A percentile compares a stretch with the other conserved stretches of the same genome.
Evolutionary conservation across 2,797 vertebrate genomes (phyloP).

Genomic region (Hoplostethus atlanticus): DNA sequence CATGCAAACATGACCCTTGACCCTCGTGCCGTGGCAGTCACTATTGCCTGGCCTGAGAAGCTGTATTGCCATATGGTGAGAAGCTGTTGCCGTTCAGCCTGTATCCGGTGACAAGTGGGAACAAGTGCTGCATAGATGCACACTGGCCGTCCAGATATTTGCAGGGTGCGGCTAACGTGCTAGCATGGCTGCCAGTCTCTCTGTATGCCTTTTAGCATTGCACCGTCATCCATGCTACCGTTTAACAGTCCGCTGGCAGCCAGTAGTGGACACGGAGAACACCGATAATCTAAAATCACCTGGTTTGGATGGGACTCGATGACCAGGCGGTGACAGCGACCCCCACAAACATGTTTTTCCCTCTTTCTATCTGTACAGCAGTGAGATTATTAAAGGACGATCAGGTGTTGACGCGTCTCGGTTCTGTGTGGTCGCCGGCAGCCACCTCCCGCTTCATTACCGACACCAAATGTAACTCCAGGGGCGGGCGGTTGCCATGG

Average conservation of each 20-base stretch:
- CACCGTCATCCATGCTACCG: too few species aligned
- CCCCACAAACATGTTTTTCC: slow-evolving; percentile 24
- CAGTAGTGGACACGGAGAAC: slow-evolving; percentile 6
- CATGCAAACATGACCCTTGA: slow-evolving; percentile 10
- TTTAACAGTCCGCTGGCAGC: background rate
- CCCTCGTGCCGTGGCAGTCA: slow-evolving; percentile 15
- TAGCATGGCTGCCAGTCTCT: background rate
- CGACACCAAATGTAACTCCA: slow-evolving; percentile 23
- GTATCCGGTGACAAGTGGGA: slow-evolving; percentile 8
- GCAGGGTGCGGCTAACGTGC: background rate
- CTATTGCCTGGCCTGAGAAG: background rate
- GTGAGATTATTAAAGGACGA: slow-evolving; percentile 4
- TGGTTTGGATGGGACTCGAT: slow-evolving; percentile 35
- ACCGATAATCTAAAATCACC: background rate
- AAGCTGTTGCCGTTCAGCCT: slow-evolving; percentile 2
- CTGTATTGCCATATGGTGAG: slow-evolving; percentile 29
- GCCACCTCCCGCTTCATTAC: slow-evolving; percentile 4
- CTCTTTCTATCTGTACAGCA: slow-evolving; percentile 5
- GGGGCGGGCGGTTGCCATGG: slow-evolving; percentile 74
- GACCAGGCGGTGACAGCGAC: background rate
- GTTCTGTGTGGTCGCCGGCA: background rate
- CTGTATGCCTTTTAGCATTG: background rate
- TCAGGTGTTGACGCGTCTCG: slow-evolving; percentile 32
- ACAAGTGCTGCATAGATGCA: slow-evolving; percentile 32
- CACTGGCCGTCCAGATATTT: background rate